These are phyloP conservation scores for Oncorhynchus masou DNA, from an alignment of 2,113 vertebrate genomes.

Conservation along the genomic window DNA sequence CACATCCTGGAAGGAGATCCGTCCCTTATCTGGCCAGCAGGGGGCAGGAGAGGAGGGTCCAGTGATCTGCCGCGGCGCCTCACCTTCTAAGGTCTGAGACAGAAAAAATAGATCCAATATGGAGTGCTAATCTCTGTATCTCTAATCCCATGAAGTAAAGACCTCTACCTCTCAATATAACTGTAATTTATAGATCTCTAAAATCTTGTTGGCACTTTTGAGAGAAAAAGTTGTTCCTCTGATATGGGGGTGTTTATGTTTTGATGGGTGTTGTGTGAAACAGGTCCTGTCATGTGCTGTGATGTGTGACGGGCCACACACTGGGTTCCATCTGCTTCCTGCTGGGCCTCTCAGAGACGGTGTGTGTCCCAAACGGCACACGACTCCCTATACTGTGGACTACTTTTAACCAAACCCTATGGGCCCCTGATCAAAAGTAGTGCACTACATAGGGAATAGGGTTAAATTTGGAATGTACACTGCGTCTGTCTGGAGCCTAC, in stretches of 20 bases:
- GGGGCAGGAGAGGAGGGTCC: conserved; percentile 52
- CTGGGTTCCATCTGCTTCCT: conserved; percentile 35
- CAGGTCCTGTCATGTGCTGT: conserved; percentile 36
- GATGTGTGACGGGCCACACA: conserved; percentile 31
- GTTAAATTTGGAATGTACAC: no score
- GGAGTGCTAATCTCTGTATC: conserved; percentile 47
- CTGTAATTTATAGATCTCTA: conserved; percentile 22
- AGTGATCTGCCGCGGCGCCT: conserved; percentile 57
- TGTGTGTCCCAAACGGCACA: no score
- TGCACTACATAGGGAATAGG: no score
- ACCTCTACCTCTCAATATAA: not conserved
- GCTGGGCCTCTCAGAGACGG: conserved; percentile 8
- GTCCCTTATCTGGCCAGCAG: conserved; percentile 75
- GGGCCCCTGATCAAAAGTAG: no score
- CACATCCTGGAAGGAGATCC: conserved; percentile 75
- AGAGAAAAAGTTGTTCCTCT: conserved; percentile 16
- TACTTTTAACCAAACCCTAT: no score
- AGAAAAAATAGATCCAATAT: not conserved
- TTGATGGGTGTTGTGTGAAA: conserved; percentile 44
- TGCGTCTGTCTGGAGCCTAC: no score
- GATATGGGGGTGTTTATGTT: conserved; percentile 22
- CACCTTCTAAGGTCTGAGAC: conserved; percentile 72
- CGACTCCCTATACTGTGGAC: no score
- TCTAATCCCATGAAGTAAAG: not conserved
- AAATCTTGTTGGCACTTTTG: conserved; percentile 32